A percentile compares a stretch with the other conserved stretches of the same genome.
Evolutionary conservation across 2,888 invertebrate species (phyloP).

Genomic region (Campoletis raptor): DNA sequence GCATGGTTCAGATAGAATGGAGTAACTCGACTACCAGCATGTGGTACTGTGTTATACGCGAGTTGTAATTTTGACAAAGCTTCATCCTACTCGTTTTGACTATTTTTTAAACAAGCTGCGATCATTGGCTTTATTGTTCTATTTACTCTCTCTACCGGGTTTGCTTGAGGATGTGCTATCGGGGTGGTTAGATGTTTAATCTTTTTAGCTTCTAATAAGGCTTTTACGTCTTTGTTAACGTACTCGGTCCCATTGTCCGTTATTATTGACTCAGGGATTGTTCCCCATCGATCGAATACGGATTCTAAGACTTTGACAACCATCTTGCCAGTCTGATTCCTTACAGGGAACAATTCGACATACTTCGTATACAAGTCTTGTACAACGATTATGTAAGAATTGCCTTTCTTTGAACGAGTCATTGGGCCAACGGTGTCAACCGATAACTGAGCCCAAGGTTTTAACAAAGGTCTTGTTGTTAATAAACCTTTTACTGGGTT

Average conservation of each 20-base stretch:
- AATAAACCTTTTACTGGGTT: constrained; percentile 25
- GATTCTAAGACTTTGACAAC: constrained; percentile 35
- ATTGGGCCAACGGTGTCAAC: constrained; percentile 52
- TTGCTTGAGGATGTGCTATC: constrained; percentile 25
- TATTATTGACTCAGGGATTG: constrained; percentile 35
- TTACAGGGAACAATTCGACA: constrained; percentile 53
- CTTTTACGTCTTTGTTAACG: constrained; percentile 58
- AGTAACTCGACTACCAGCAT: constrained; percentile 33
- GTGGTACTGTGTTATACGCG: constrained; percentile 54
- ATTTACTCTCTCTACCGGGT: constrained; percentile 52
- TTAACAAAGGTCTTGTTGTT: constrained; percentile 27
- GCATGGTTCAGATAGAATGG: constrained; percentile 55
- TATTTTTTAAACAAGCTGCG: constrained; percentile 37
- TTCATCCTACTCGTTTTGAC: constrained; percentile 55
- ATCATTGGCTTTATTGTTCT: constrained; percentile 61
- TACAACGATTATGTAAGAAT: constrained; percentile 49
- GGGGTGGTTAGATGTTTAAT: constrained; percentile 1
- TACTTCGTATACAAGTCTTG: constrained; percentile 59
- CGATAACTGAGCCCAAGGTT: constrained; percentile 57
- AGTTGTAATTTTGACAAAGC: constrained; percentile 53
- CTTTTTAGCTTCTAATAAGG: constrained; percentile 15
- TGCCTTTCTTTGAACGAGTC: constrained; percentile 49
- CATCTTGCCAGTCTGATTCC: constrained; percentile 27
- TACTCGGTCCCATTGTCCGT: constrained; percentile 53
- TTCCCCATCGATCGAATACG: constrained; percentile 53